These are phyloP conservation scores for Apamea epomidion DNA, from an alignment of 2,888 invertebrate genomes.

Conservation along the genomic window DNA sequence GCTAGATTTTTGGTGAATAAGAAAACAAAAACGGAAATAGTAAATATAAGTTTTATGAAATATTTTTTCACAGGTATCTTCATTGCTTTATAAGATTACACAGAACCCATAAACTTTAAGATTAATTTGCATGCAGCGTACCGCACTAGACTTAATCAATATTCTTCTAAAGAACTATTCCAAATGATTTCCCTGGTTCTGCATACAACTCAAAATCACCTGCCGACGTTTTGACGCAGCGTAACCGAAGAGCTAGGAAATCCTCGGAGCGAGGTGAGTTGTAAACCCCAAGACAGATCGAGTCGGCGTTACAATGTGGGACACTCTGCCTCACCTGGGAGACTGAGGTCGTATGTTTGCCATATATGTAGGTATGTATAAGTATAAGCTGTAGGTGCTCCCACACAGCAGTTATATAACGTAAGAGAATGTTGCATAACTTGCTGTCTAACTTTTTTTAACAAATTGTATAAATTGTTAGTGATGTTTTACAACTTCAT, in stretches of 20 bases:
- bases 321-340: neutral
- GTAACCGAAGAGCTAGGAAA: slow-evolving; percentile 7
- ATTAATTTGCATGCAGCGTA: neutral
- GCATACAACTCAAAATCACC: neutral
- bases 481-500: no score
- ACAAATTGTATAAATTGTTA: no score
- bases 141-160: neutral
- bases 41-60: neutral
- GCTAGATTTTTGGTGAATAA: neutral
- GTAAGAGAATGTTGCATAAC: no score
- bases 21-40: neutral
- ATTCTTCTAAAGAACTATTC: neutral
- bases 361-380: neutral
- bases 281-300: slow-evolving; percentile 20
- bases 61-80: neutral
- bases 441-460: no score
- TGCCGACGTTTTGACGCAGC: neutral
- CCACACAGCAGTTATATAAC: no score
- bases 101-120: neutral
- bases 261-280: slow-evolving; percentile 16
- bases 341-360: neutral
- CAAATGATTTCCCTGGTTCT: neutral
- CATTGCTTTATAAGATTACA: neutral
- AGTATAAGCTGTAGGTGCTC: neutral
- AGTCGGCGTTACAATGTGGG: neutral